Percentiles rank a stretch among this genome's conserved stretches.
Conservation (phyloP, 2,797 vertebrate species). For the Pseudomugil tenellus region DNA sequence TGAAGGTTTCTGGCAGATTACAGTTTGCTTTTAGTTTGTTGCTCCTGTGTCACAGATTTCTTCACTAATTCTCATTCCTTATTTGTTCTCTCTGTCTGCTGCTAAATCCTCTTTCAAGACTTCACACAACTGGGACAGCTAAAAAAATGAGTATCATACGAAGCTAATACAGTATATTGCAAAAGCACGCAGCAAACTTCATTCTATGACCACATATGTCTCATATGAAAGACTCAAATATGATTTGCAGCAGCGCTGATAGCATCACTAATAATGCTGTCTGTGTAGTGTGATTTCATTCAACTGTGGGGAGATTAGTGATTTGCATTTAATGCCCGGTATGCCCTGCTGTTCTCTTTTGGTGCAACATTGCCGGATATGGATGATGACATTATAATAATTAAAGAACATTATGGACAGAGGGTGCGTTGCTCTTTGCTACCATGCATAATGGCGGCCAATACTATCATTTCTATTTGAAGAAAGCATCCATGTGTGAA, state of each 20-base stretch:
- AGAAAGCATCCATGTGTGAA: constrained; percentile 82
- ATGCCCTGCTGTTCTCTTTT: constrained; percentile 67
- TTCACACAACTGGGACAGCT: neutral
- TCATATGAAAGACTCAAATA: constrained; percentile 57
- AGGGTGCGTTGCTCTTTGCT: constrained; percentile 73
- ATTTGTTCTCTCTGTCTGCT: constrained; percentile 4
- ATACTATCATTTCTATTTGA: constrained; percentile 82
- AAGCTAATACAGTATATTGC: constrained; percentile 21
- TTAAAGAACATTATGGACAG: constrained; percentile 84
- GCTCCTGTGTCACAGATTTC: constrained; percentile 28
- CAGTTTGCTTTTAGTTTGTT: constrained; percentile 50
- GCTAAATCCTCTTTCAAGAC: neutral
- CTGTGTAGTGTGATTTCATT: constrained; percentile 78
- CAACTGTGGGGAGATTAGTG: constrained; percentile 79
- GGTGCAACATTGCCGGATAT: constrained; percentile 80
- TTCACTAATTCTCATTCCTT: constrained; percentile 14
- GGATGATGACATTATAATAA: constrained; percentile 86
- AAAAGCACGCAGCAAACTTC: constrained; percentile 38
- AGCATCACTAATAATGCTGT: constrained; percentile 79
- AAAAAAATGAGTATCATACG: neutral
- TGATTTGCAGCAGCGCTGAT: constrained; percentile 67
- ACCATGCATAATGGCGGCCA: constrained; percentile 77
- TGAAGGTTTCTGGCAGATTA: constrained; percentile 68
- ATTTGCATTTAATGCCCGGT: constrained; percentile 81
- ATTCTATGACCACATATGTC: constrained; percentile 33